phyloP scores from a whole-genome alignment of 2,113 vertebrate species.

The Empidonax traillii region DNA sequence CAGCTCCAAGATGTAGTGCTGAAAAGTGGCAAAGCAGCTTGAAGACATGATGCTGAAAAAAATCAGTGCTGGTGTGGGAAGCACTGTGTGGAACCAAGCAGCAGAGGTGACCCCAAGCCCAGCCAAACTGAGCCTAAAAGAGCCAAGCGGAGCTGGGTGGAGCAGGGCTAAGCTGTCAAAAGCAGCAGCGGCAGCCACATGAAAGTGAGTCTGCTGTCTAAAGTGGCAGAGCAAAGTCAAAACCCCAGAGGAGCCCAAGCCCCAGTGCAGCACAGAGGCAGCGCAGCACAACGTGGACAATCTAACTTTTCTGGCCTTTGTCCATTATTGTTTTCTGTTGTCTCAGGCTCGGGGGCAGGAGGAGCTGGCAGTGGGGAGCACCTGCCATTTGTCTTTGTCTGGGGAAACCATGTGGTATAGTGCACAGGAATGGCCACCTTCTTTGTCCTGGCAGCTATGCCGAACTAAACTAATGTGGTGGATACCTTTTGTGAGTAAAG shows the following conservation, averaged over 20 bases:
- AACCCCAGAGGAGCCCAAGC: not conserved
- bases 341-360: no score
- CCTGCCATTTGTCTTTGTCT: not conserved
- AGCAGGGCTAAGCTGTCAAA: not conserved
- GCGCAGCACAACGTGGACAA: not conserved
- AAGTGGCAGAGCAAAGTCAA: not conserved
- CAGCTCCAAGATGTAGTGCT: not conserved
- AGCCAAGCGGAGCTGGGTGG: not conserved
- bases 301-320: not conserved
- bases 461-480: not conserved
- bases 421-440: not conserved
- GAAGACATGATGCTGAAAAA: not conserved
- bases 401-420: not conserved
- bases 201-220: not conserved
- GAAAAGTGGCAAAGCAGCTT: not conserved
- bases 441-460: not conserved
- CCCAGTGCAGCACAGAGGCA: not conserved
- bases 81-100: no score
- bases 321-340: not conserved
- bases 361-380: not conserved
- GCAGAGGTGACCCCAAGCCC: not conserved
- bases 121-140: not conserved
- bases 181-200: not conserved
- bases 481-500: not conserved
- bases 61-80: not conserved